A percentile compares a stretch with the other conserved stretches of the same genome.
Evolutionary conservation across 2,797 vertebrate species (phyloP).

Genomic region (Acestrorhynchus altus): DNA sequence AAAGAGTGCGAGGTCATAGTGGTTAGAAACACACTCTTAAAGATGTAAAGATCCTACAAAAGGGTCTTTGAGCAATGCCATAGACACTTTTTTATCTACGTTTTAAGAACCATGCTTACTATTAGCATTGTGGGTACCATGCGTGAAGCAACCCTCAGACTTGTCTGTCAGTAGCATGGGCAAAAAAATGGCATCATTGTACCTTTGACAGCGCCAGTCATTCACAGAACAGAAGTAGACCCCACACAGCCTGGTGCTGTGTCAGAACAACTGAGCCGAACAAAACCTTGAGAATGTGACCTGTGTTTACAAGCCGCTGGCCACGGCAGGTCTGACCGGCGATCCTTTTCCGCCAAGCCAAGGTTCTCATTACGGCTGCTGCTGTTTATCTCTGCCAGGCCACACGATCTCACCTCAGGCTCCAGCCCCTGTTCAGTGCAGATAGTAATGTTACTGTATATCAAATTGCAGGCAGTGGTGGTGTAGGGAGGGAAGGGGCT

Average conservation of each 20-base stretch:
- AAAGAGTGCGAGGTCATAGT: too few species aligned
- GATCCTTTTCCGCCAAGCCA: slow-evolving; percentile 32
- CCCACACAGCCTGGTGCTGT: slow-evolving; percentile 34
- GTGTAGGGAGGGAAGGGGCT: background rate
- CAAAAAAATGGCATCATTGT: too few species aligned
- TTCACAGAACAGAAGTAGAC: slow-evolving; percentile 1
- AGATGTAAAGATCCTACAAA: too few species aligned
- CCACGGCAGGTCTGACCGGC: slow-evolving; percentile 42
- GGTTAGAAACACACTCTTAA: too few species aligned
- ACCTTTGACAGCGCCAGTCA: background rate
- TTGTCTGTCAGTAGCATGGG: too few species aligned
- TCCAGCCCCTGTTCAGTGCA: slow-evolving; percentile 40
- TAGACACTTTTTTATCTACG: too few species aligned
- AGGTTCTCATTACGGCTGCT: slow-evolving; percentile 59
- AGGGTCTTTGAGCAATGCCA: too few species aligned
- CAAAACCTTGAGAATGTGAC: slow-evolving; percentile 55
- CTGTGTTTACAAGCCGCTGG: slow-evolving; percentile 42
- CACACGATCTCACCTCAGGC: slow-evolving; percentile 57
- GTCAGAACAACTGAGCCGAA: slow-evolving; percentile 52
- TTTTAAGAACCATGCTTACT: too few species aligned
- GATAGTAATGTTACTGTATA: slow-evolving; percentile 1
- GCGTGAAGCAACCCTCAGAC: too few species aligned
- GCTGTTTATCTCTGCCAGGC: slow-evolving; percentile 69
- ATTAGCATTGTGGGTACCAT: too few species aligned
- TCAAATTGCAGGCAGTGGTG: slow-evolving; percentile 59